Evolutionary conservation across 2,888 invertebrate genomes (phyloP).

Genomic region (Axea sp.): DNA sequence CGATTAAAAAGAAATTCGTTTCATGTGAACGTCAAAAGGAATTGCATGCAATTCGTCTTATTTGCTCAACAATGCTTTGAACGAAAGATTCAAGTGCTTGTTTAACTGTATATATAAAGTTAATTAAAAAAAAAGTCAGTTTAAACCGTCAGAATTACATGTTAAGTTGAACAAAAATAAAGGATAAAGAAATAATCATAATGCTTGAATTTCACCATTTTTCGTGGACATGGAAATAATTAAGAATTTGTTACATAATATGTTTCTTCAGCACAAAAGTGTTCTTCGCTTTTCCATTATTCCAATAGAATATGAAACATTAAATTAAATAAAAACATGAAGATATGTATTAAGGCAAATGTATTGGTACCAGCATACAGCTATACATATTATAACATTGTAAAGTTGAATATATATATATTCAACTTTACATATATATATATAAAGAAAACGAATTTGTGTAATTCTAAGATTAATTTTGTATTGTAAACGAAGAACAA

Average conservation of each 20-base stretch:
- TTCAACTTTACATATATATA: too few species aligned
- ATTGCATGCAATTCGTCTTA: constrained; percentile 31
- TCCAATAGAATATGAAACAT: too few species aligned
- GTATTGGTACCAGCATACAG: too few species aligned
- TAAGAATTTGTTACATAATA: too few species aligned
- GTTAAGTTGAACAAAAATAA: constrained; percentile 18
- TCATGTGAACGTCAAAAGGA: constrained; percentile 28
- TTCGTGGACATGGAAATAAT: too few species aligned
- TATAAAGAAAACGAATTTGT: constrained; percentile 12
- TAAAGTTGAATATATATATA: constrained; percentile 27
- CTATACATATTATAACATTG: constrained; percentile 10
- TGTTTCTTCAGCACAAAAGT: too few species aligned
- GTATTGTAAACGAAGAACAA: constrained; percentile 16
- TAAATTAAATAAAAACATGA: too few species aligned
- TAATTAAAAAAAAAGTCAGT: constrained; percentile 20
- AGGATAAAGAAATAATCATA: not conserved
- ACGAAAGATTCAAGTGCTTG: constrained; percentile 26
- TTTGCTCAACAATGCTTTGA: constrained; percentile 37
- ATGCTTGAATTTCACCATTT: too few species aligned
- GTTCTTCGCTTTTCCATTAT: too few species aligned
- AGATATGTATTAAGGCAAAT: too few species aligned
- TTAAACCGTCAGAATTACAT: constrained; percentile 25
- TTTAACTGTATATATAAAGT: constrained; percentile 17
- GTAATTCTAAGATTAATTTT: constrained; percentile 27
- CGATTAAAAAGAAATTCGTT: constrained; percentile 26